Evolutionary conservation across 2,888 invertebrate species (phyloP), one percentile per base, ranked within the genome.

Genomic region (Drosophila neutralis): DNA sequence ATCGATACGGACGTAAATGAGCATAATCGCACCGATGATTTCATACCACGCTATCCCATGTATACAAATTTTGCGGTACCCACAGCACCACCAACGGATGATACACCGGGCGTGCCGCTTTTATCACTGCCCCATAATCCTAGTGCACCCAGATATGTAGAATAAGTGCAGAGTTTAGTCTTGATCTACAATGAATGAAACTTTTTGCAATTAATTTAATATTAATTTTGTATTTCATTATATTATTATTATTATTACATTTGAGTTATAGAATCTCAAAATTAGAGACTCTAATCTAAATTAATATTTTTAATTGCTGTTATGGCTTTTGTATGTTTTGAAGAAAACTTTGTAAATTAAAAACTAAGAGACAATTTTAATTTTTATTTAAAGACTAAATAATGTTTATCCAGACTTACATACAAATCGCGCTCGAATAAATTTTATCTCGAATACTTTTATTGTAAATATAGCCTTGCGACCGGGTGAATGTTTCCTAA

Each of bases 11-110:
- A 90, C 59, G 88, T 61, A 11, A 78, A 83, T 62, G 89, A 85
- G 42, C 78, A 80, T 38, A 74, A 90, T 62, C 69, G 75, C 33
- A 72, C 80, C 2, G 86, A 90, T 40, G 87, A 86, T 13, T 91
- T 83, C 31, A 69, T 91, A 38, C 91, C 91, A 6, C 78, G 84
- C 27, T 91, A 91, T 66, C 91, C 91, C n/a, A 82, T 90, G 77
- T 91, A 91, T 62, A 86, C 69, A 6, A 74, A 90, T 76, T 90
- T 91, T 65, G 90, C 86, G 15, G 29, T 42, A 36, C 71, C 89
- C 29, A 42, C 84, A 27, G 84, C 84, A 0, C 86, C 86, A 0
- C 81, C 86, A 8, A 73, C 61, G 3, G 36, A 18, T 6, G 38
- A 66, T 1, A 10, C 15, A 4, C 53, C 66, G 1, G 24, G 53